Conservation (phyloP, 2,797 vertebrate genomes). For the Rhinatrema bivittatum region DNA sequence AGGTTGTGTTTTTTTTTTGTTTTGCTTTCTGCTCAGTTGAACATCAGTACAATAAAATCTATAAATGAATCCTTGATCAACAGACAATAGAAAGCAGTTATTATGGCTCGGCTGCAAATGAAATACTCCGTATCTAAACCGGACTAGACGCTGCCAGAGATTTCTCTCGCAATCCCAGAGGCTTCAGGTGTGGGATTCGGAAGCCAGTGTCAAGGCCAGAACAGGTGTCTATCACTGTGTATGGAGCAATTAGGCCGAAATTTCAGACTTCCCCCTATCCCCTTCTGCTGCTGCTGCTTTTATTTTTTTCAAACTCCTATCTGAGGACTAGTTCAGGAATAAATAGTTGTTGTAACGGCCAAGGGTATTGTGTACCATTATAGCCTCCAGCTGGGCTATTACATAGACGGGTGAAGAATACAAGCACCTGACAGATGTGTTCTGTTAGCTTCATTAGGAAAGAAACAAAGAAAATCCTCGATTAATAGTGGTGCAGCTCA, state of each 20-base stretch:
- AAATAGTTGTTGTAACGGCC: constrained; percentile 76
- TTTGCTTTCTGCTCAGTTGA: too few relatives aligned
- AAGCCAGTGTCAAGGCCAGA: constrained; percentile 73
- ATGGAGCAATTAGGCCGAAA: constrained; percentile 90
- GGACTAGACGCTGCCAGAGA: constrained; percentile 79
- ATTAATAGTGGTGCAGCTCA: constrained; percentile 71
- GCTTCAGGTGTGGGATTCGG: constrained; percentile 89
- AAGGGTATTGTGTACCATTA: constrained; percentile 71
- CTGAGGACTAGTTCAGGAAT: constrained; percentile 77
- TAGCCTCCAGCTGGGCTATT: constrained; percentile 80
- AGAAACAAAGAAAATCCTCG: constrained; percentile 83
- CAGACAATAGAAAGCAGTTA: background rate
- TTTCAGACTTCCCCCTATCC: constrained; percentile 67
- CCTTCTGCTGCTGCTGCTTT: constrained; percentile 19
- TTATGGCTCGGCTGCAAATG: constrained; percentile 14
- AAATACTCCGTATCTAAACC: constrained; percentile 66
- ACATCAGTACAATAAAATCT: too few relatives aligned
- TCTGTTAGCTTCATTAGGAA: constrained; percentile 82
- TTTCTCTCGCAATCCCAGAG: constrained; percentile 73
- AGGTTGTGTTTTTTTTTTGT: too few relatives aligned
- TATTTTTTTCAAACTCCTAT: constrained; percentile 67
- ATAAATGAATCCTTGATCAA: background rate
- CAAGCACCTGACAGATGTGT: constrained; percentile 83
- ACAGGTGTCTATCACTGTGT: constrained; percentile 82
- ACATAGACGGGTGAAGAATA: constrained; percentile 76